Conservation (phyloP, 2,113 vertebrate species). For the Halichoeres trimaculatus region DNA sequence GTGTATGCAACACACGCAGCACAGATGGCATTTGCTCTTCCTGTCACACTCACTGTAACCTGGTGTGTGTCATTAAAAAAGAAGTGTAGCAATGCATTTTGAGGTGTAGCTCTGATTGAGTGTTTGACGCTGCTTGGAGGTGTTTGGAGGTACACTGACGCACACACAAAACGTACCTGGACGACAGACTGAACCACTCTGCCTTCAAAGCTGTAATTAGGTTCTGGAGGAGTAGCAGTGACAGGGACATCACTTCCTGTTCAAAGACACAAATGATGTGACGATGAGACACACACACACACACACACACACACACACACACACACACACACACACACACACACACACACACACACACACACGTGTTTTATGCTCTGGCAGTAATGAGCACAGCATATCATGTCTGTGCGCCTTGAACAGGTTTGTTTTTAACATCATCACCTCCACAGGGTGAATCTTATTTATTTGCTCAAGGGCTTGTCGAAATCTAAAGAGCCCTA, state of each 20-base stretch:
- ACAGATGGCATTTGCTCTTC: constrained; percentile 23
- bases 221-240: constrained; percentile 49
- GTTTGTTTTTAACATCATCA: constrained; percentile 22
- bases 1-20: constrained; percentile 22
- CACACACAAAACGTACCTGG: constrained; percentile 54
- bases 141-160: constrained; percentile 37
- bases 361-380: background rate
- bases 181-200: constrained; percentile 34
- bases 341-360: background rate
- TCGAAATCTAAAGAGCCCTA: constrained; percentile 51
- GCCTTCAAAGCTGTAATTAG: constrained; percentile 75
- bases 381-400: constrained; percentile 61
- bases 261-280: constrained; percentile 57
- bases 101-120: constrained; percentile 49
- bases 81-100: constrained; percentile 32
- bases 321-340: background rate
- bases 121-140: constrained; percentile 57
- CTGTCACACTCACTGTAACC: constrained; percentile 18
- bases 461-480: constrained; percentile 59
- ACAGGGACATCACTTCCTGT: constrained; percentile 63
- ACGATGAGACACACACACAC: constrained; percentile 16
- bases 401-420: constrained; percentile 21
- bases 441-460: constrained; percentile 32
- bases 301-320: background rate
- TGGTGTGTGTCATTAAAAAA: constrained; percentile 42